These are phyloP conservation scores for Hydractinia symbiolongicarpus DNA, from an alignment of 30 jellyfish, hydroid and myxozoan genomes.

Conservation along the genomic window DNA sequence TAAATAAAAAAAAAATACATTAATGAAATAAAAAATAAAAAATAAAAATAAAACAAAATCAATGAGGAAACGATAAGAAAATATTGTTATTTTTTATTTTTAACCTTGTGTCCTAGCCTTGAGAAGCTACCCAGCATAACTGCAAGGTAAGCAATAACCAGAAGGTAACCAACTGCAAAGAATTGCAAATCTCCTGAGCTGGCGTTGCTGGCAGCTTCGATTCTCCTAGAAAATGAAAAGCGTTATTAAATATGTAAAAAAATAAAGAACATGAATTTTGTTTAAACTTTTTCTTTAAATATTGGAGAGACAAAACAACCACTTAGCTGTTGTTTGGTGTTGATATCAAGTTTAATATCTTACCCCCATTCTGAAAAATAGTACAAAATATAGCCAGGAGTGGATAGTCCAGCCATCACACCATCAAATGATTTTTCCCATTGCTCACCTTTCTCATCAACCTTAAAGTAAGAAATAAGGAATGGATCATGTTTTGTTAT, in stretches of 20 bases:
- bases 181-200: constrained; percentile 47
- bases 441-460: constrained; percentile 46
- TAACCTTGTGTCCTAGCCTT: constrained; percentile 56
- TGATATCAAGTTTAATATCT: neutral
- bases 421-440: constrained; percentile 54
- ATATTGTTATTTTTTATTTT: no score
- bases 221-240: neutral
- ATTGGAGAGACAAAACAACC: no score
- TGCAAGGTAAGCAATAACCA: constrained; percentile 64
- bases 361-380: constrained; percentile 8
- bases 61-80: no score
- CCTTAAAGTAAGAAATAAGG: constrained; percentile 17
- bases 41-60: no score
- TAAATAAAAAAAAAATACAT: neutral
- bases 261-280: no score
- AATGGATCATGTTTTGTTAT: no score
- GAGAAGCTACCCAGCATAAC: constrained; percentile 75
- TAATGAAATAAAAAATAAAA: neutral
- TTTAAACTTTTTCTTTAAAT: no score
- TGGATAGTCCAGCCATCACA: neutral
- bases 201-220: constrained; percentile 57
- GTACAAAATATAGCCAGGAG: neutral
- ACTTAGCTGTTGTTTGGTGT: no score
- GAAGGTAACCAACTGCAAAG: constrained; percentile 64
- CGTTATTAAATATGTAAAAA: neutral